Conservation (phyloP, 2,888 invertebrate species). For the Cataglyphis cursor region DNA sequence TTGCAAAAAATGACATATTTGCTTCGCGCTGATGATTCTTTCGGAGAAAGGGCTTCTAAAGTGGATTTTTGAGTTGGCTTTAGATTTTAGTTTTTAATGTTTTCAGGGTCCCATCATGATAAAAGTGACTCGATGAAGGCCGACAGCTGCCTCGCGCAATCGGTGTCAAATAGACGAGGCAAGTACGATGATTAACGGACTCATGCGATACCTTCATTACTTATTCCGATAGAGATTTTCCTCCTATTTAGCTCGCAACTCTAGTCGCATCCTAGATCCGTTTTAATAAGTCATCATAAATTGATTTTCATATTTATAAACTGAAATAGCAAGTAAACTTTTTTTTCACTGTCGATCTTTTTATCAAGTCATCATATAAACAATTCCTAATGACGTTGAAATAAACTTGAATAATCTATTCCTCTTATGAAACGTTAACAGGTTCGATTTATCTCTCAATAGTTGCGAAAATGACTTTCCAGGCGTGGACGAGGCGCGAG, state of each 20-base stretch:
- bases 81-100: conserved; percentile 5
- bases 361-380: neutral
- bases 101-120: neutral
- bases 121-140: conserved; percentile 27
- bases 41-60: neutral
- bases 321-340: neutral
- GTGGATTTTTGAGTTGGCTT: neutral
- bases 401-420: neutral
- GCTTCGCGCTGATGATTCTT: neutral
- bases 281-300: neutral
- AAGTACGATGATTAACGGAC: conserved; percentile 9
- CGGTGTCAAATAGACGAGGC: conserved; percentile 41
- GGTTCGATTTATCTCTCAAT: neutral
- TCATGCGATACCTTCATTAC: neutral
- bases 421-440: neutral
- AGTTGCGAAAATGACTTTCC: neutral
- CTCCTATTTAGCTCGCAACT: neutral
- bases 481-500: neutral
- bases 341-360: neutral
- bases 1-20: neutral
- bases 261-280: neutral
- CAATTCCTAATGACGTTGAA: neutral
- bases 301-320: neutral
- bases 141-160: conserved; percentile 25
- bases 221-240: neutral